These are phyloP conservation scores for Drosophila pectinifera DNA, from an alignment of 1,140 invertebrate species.

Conservation along the genomic window DNA sequence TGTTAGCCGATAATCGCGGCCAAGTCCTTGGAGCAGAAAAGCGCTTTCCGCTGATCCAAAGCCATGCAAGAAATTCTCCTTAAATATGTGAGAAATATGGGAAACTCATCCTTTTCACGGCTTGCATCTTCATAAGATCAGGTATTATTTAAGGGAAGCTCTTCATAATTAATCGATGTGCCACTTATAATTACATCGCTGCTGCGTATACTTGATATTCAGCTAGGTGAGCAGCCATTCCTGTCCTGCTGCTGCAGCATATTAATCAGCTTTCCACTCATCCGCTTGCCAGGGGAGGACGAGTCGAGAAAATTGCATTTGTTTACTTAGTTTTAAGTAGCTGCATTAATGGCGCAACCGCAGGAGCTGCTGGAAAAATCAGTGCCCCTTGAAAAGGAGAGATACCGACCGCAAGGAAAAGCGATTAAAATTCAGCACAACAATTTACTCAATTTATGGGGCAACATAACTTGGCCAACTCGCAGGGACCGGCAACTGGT, in stretches of 20 bases:
- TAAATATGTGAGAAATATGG: not conserved
- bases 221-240: not conserved
- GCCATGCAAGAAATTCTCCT: not conserved
- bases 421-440: slow-evolving; percentile 77
- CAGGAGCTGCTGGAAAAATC: slow-evolving; percentile 23
- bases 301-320: slow-evolving; percentile 45
- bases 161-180: slow-evolving; percentile 18
- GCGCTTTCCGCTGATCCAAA: not conserved
- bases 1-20: not conserved
- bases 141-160: slow-evolving; percentile 1
- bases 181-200: slow-evolving; percentile 10
- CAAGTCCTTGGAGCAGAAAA: not conserved
- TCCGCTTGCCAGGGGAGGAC: not conserved
- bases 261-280: slow-evolving; percentile 23
- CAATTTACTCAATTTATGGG: slow-evolving; percentile 78
- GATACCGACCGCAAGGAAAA: slow-evolving; percentile 40
- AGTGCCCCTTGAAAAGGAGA: slow-evolving; percentile 17
- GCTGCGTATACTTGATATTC: slow-evolving; percentile 9
- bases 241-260: slow-evolving; percentile 1
- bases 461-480: slow-evolving; percentile 57
- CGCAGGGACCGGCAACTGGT: not conserved
- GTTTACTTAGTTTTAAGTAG: slow-evolving; percentile 41
- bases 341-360: slow-evolving; percentile 14
- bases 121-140: not conserved
- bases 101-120: not conserved